phyloP scores from a whole-genome alignment of 1,140 invertebrate genomes.

The Listronotus oregonensis region DNA sequence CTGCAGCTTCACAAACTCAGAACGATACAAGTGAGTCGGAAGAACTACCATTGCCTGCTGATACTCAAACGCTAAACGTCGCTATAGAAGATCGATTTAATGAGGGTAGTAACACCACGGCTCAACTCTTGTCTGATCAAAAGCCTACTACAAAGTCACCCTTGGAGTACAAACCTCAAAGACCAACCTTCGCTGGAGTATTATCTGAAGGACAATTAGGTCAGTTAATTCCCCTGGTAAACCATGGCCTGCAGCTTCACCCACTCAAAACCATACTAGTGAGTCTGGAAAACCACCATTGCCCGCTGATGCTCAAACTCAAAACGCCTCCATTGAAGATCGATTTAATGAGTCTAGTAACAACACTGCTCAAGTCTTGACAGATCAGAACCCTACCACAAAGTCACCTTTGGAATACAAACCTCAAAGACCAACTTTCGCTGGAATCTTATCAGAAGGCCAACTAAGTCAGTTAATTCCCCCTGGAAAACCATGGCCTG shows the following conservation, averaged over 20 bases:
- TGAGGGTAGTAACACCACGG: not conserved
- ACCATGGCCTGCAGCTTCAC: constrained; percentile 21
- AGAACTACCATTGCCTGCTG: too few relatives aligned
- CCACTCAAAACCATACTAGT: not conserved
- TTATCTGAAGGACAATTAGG: not conserved
- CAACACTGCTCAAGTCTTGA: not conserved
- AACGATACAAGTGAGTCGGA: too few relatives aligned
- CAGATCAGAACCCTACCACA: not conserved
- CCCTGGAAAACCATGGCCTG: constrained; percentile 30
- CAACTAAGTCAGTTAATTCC: constrained; percentile 9
- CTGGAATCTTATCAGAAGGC: constrained; percentile 1
- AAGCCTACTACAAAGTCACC: constrained; percentile 1
- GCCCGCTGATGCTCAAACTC: not conserved
- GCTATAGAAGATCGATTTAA: too few relatives aligned
- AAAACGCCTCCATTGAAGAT: not conserved
- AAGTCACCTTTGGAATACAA: constrained; percentile 15
- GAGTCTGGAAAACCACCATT: not conserved
- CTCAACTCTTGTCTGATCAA: too few relatives aligned
- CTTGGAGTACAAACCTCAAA: constrained; percentile 5
- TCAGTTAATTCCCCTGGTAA: constrained; percentile 5
- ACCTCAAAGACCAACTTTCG: constrained; percentile 24
- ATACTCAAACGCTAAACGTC: not conserved
- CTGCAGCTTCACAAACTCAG: not conserved
- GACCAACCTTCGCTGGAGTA: constrained; percentile 22
- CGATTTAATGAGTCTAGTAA: constrained; percentile 2